These are phyloP conservation scores for Origma solitaria DNA, from an alignment of 2,113 vertebrate species.

Conservation along the genomic window DNA sequence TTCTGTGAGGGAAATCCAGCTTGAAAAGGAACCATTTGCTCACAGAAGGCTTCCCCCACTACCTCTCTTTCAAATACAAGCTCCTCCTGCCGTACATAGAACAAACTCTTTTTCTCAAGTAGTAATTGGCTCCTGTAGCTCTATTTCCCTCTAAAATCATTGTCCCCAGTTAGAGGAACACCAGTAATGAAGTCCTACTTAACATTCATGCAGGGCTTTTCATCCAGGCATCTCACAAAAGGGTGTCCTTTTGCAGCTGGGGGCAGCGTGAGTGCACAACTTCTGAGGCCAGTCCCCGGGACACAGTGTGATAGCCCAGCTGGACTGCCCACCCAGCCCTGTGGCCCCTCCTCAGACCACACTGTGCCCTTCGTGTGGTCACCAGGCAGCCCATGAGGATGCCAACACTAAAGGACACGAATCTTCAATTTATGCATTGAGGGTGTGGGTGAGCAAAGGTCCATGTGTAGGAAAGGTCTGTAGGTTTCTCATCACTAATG, in stretches of 20 bases:
- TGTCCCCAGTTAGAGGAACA: background rate
- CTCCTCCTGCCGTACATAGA: background rate
- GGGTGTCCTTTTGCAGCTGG: background rate
- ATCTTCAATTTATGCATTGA: accelerated
- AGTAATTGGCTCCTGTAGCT: background rate
- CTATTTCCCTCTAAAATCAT: background rate
- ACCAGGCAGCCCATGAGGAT: background rate
- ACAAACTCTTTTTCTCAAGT: background rate
- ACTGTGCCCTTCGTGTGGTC: background rate
- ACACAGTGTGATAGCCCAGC: background rate
- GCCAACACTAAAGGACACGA: background rate
- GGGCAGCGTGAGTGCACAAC: background rate
- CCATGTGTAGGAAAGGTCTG: background rate
- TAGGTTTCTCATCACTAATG: background rate
- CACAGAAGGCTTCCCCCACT: background rate
- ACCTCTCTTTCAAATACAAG: background rate
- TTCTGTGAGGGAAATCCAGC: background rate
- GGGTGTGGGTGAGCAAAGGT: background rate
- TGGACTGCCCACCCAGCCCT: background rate
- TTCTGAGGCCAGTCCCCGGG: background rate
- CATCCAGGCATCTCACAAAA: background rate
- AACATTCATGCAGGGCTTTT: background rate
- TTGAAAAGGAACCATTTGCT: background rate
- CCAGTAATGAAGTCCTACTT: background rate
- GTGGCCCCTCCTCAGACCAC: background rate